phyloP scores from a whole-genome alignment of 1,140 invertebrate genomes.

The Dufourea novaeangliae region DNA sequence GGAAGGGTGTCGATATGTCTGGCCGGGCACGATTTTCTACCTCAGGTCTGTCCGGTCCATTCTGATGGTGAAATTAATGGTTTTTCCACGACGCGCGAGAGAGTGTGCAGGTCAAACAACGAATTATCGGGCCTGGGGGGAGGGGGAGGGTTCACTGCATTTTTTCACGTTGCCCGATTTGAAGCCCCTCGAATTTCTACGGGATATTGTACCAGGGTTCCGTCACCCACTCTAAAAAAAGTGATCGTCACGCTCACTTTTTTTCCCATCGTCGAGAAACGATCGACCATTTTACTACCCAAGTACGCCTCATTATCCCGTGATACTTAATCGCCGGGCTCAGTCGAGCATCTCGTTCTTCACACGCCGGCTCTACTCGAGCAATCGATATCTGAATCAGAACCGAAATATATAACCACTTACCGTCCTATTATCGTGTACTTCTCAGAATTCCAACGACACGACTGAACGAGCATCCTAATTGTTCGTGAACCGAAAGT shows the following conservation, averaged over 20 bases:
- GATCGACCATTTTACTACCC: background rate
- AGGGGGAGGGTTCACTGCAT: constrained; percentile 38
- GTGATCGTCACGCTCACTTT: constrained; percentile 6
- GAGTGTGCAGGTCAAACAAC: constrained; percentile 65
- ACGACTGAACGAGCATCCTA: background rate
- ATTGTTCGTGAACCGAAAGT: no score
- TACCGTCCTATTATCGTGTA: no score
- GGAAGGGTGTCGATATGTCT: constrained; percentile 68
- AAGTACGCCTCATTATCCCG: background rate
- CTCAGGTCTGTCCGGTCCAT: constrained; percentile 59
- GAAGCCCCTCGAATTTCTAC: constrained; percentile 52
- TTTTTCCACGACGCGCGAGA: constrained; percentile 58
- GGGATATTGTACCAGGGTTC: constrained; percentile 39
- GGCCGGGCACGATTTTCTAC: constrained; percentile 64
- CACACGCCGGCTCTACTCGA: background rate
- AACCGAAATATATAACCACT: no score
- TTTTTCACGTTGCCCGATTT: constrained; percentile 61
- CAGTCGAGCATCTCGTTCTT: background rate
- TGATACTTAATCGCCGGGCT: background rate
- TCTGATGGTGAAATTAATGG: constrained; percentile 64
- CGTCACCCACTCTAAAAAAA: constrained; percentile 46
- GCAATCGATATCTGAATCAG: no score
- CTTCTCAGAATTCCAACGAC: background rate
- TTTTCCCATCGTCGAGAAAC: background rate
- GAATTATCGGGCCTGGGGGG: constrained; percentile 57